These are phyloP conservation scores for Rhinoptilus africanus DNA, from an alignment of 2,113 vertebrate genomes.

Conservation along the genomic window DNA sequence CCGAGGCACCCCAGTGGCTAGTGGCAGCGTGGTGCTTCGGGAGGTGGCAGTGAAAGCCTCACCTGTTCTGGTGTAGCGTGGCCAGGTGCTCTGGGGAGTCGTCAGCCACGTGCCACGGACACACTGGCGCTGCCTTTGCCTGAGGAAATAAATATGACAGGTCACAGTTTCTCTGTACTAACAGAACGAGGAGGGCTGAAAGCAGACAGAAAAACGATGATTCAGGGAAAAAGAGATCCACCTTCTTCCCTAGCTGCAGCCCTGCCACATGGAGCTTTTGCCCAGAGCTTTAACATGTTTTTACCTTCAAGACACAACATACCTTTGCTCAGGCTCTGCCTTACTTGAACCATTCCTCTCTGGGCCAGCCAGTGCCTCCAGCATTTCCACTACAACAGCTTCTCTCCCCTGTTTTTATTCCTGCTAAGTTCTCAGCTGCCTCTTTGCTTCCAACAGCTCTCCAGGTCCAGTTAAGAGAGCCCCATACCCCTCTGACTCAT, in stretches of 20 bases:
- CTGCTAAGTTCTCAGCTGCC: slow-evolving; percentile 12
- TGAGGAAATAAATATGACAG: slow-evolving; percentile 24
- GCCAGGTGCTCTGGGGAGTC: slow-evolving; percentile 88
- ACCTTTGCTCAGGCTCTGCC: neutral
- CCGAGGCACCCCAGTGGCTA: accelerated
- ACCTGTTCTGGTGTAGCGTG: slow-evolving; percentile 93
- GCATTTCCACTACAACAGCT: neutral
- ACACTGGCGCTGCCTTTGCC: slow-evolving; percentile 88
- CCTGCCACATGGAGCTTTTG: neutral
- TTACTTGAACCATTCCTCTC: neutral
- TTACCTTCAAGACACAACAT: neutral
- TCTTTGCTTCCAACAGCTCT: neutral
- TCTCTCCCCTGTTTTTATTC: neutral
- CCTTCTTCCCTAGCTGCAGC: neutral
- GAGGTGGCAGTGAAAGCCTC: neutral
- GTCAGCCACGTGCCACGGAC: slow-evolving; percentile 91
- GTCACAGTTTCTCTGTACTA: neutral
- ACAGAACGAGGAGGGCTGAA: neutral
- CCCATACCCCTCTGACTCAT: neutral
- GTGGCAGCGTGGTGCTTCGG: accelerated
- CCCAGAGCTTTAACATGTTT: neutral
- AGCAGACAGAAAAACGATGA: neutral
- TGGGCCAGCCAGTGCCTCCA: slow-evolving; percentile 8
- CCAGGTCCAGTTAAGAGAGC: neutral
- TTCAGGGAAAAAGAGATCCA: neutral